Percentiles rank a stretch among this genome's conserved stretches.
Evolutionary conservation across 2,797 vertebrate species (phyloP).

Genomic region (Macroramphosus scolopax): DNA sequence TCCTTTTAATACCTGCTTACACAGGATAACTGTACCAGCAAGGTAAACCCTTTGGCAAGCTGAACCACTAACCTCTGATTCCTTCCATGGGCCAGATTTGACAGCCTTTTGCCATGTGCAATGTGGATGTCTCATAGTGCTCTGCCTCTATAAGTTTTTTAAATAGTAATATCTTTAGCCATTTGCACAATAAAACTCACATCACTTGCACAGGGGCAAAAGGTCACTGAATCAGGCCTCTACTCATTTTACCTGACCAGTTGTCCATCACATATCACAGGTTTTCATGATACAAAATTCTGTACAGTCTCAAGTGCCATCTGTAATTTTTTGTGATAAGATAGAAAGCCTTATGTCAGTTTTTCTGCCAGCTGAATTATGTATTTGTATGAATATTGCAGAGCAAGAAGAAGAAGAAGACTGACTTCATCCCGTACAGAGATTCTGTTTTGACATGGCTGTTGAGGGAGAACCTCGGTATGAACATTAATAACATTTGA

Average conservation of each 20-base stretch:
- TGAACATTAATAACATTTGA: conserved; percentile 22
- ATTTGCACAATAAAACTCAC: conserved; percentile 4
- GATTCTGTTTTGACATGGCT: conserved; percentile 99
- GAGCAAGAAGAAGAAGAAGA: conserved; percentile 99
- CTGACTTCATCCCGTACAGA: conserved; percentile 96
- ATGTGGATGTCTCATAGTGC: neutral
- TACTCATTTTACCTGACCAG: conserved; percentile 17
- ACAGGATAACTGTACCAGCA: conserved; percentile 98
- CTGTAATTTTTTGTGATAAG: conserved; percentile 9
- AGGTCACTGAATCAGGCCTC: conserved; percentile 14
- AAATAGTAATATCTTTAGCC: conserved; percentile 10
- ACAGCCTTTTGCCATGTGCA: conserved; percentile 31
- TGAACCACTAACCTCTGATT: conserved; percentile 42
- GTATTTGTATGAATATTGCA: conserved; percentile 64
- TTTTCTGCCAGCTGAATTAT: conserved; percentile 1
- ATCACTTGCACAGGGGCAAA: conserved; percentile 23
- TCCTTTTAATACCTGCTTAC: conserved; percentile 81
- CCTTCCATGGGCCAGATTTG: conserved; percentile 31
- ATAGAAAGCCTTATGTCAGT: neutral
- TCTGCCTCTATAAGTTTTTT: conserved; percentile 2
- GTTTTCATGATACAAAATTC: conserved; percentile 15
- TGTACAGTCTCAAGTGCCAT: conserved; percentile 10
- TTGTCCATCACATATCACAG: conserved; percentile 7
- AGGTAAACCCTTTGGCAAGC: conserved; percentile 84
- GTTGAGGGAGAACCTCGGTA: conserved; percentile 96